Base-by-base conservation (phyloP, 2,797 vertebrate species). In the Xenentodon cancila region DNA sequence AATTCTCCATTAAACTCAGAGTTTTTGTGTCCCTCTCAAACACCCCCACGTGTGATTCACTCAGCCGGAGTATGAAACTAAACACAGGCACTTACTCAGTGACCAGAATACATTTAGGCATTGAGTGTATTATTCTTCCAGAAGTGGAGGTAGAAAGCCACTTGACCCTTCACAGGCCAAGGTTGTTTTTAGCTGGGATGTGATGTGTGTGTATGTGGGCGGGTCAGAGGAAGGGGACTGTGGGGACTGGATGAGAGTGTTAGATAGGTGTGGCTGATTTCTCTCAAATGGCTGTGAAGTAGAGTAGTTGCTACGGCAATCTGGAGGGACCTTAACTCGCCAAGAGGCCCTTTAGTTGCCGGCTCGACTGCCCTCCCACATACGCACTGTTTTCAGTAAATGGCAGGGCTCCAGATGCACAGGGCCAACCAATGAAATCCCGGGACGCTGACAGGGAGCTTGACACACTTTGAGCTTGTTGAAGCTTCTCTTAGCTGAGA, bases 71-170 rank as follows among this genome's bases (percentile, higher is more conserved):
- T 65, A 87, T 87, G 87, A 90, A 91, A 81, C 87, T 85, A 90
- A 89, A 89, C 81, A 73, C 75, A 80, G 68, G 57, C 79, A 84
- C 90, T 90, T 88, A 86, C 88, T 91, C 86, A 85, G 82, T 85
- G 70, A 81, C 81, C 85, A 64, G 85, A 88, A 82, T 80, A 85
- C 86, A 85, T 92, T 91, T 89, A 79, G 61, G 22, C 76, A 77
- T 53, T 69, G 80, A 87, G 82, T 90, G 90, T 90, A 88, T 93
- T 93, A 92, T 93, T 93, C 88, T 90, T 89, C 81, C 88, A 88
- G 52, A 80, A 91, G 88, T 89, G 88, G 80, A 32, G 43, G 59
- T 81, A 71, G 82, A 93, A 91, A 79, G 86, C 83, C 86, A 87
- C 92, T 93, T 87, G 77, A 93, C 91, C 92, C 75, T 65, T 77